Percentiles rank a stretch among this genome's conserved stretches.
phyloP scores from a whole-genome alignment of 2,888 invertebrate species.

The Parnassius smintheus region DNA sequence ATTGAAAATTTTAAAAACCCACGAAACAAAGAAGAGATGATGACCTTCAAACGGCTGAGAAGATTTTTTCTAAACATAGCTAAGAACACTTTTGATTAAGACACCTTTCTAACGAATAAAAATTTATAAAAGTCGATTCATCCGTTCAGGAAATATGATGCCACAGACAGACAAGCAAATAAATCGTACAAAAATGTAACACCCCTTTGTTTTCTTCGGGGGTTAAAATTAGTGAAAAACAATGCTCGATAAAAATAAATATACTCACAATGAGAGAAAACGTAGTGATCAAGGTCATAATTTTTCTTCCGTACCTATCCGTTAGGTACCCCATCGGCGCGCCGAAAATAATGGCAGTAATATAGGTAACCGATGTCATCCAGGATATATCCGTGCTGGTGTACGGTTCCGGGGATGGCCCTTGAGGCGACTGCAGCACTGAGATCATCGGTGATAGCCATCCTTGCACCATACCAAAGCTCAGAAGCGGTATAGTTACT shows the following conservation, averaged over 20 bases:
- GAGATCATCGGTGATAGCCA: constrained; percentile 76
- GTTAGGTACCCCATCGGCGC: constrained; percentile 72
- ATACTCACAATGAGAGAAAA: constrained; percentile 68
- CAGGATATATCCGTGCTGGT: constrained; percentile 64
- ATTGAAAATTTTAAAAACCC: too few species aligned
- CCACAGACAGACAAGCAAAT: too few species aligned
- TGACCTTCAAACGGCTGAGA: too few species aligned
- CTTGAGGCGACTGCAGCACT: constrained; percentile 56
- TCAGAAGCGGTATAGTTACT: constrained; percentile 71
- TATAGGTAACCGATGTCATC: constrained; percentile 71
- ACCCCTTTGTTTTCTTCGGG: too few species aligned
- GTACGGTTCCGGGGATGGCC: constrained; percentile 58
- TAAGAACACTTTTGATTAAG: too few species aligned
- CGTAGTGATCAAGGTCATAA: constrained; percentile 67
- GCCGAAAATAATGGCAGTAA: constrained; percentile 70
- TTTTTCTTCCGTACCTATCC: constrained; percentile 66
- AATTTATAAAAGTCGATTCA: too few species aligned
- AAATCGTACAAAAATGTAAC: too few species aligned
- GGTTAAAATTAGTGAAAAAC: too few species aligned
- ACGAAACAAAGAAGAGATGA: too few species aligned
- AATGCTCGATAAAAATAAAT: background rate
- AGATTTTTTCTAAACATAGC: too few species aligned
- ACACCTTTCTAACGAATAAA: too few species aligned
- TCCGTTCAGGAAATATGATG: too few species aligned
- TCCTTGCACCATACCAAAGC: constrained; percentile 74